Evolutionary conservation across 1,140 invertebrate species (phyloP).

Genomic region (Holotrichia oblita): DNA sequence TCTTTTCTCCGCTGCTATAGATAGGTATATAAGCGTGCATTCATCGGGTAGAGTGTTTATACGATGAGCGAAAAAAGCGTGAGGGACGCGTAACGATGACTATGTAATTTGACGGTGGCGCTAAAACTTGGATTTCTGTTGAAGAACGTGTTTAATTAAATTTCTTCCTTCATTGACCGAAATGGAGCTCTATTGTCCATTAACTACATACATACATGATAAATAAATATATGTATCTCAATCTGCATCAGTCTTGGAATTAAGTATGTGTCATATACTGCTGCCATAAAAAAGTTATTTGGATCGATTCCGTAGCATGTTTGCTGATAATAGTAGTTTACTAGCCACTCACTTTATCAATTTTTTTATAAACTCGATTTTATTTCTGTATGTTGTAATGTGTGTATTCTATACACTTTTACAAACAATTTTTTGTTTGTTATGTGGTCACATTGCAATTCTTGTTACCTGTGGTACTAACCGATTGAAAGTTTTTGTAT

Average conservation of each 20-base stretch:
- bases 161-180: conserved; percentile 11
- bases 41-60: neutral
- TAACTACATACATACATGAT: neutral
- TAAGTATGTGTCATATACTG: too few relatives aligned
- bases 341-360: too few relatives aligned
- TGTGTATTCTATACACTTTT: too few relatives aligned
- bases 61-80: neutral
- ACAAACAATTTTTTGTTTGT: too few relatives aligned
- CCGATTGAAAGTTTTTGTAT: too few relatives aligned
- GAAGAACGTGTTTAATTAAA: conserved; percentile 8
- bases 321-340: too few relatives aligned
- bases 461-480: too few relatives aligned
- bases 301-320: too few relatives aligned
- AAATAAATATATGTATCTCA: conserved; percentile 1
- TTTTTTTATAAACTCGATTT: too few relatives aligned
- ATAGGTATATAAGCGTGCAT: neutral
- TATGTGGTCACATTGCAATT: too few relatives aligned
- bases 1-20: neutral
- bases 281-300: too few relatives aligned
- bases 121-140: conserved; percentile 2
- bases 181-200: neutral
- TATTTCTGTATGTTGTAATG: too few relatives aligned
- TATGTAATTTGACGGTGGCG: neutral
- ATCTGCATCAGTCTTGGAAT: neutral
- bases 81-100: neutral